Base-by-base conservation (phyloP, 2,888 invertebrate genomes). In the Sphaeridia pumilis region DNA sequence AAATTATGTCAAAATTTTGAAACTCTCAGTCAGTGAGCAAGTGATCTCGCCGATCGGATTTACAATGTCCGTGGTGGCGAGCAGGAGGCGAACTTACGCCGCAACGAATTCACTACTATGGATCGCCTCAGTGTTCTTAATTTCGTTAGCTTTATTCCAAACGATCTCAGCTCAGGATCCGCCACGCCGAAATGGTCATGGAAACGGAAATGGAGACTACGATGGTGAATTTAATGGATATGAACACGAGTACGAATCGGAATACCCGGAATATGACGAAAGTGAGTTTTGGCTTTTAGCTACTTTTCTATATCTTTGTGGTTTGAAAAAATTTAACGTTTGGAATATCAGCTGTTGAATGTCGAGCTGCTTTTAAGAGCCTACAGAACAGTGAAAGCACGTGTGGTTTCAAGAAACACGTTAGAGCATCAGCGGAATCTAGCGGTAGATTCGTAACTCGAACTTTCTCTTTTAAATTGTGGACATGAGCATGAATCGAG, bases 251-350 rank as follows among this genome's bases (percentile, higher is more conserved):
- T 61, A 64, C 52, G 60, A 53, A n/a, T 58, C 52, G n/a, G 63
- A 63, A 28, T 60, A 66, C n/a, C 51, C 59, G 25, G 63, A 62
- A 51, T 64, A 64, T 42, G 60, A 58, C 58, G 55, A 35, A 1
- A 25, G 41, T 45, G 28, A 49, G 35, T 44, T 17, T 5, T 7
- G n/a, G 17, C 26, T 58, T 49, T 14, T 31, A n/a, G n/a, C n/a
- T n/a, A n/a, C n/a, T n/a, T n/a, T n/a, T n/a, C n/a, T n/a, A n/a
- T n/a, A n/a, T n/a, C n/a, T n/a, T n/a, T n/a, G n/a, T n/a, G n/a
- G n/a, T n/a, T n/a, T n/a, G n/a, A n/a, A n/a, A n/a, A n/a, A n/a
- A n/a, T n/a, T n/a, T n/a, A n/a, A n/a, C n/a, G n/a, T n/a, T n/a
- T n/a, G n/a, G n/a, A n/a, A n/a, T n/a, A n/a, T n/a, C n/a, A n/a